These are phyloP conservation scores for Aphelenchoides fujianensis DNA, from an alignment of 1,140 invertebrate species.

Conservation along the genomic window DNA sequence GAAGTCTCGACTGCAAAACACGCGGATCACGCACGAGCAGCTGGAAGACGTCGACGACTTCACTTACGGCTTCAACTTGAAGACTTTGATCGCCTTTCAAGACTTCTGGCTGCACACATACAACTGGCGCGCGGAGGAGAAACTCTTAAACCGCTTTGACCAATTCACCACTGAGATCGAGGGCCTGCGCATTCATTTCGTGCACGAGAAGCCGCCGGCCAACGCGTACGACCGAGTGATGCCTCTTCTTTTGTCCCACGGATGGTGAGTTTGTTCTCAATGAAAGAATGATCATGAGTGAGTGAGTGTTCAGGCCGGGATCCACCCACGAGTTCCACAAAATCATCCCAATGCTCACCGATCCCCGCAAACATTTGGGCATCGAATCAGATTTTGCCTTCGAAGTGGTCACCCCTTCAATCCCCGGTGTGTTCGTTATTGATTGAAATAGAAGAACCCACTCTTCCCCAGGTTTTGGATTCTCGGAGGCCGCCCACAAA, in stretches of 20 bases:
- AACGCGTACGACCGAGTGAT: conserved; percentile 48
- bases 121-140: conserved; percentile 72
- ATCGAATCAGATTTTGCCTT: conserved; percentile 73
- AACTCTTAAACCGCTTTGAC: conserved; percentile 71
- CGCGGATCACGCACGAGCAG: conserved; percentile 66
- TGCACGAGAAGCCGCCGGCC: conserved; percentile 46
- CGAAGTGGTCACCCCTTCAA: conserved; percentile 75
- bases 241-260: conserved; percentile 71
- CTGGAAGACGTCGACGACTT: conserved; percentile 71
- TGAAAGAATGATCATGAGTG: too few relatives aligned
- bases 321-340: conserved; percentile 75
- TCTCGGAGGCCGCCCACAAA: conserved; percentile 71
- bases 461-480: too few relatives aligned
- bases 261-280: too few relatives aligned
- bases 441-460: too few relatives aligned
- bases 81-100: conserved; percentile 71
- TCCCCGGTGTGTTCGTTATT: too few relatives aligned
- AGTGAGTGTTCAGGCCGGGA: too few relatives aligned
- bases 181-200: conserved; percentile 67
- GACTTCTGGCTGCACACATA: conserved; percentile 75
- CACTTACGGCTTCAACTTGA: conserved; percentile 75
- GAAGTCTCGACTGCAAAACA: conserved; percentile 67
- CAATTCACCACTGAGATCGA: conserved; percentile 71
- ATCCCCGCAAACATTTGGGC: conserved; percentile 68
- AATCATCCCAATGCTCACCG: conserved; percentile 72